Conservation (phyloP, 2,888 invertebrate species). For the Eristalis intricaria region DNA sequence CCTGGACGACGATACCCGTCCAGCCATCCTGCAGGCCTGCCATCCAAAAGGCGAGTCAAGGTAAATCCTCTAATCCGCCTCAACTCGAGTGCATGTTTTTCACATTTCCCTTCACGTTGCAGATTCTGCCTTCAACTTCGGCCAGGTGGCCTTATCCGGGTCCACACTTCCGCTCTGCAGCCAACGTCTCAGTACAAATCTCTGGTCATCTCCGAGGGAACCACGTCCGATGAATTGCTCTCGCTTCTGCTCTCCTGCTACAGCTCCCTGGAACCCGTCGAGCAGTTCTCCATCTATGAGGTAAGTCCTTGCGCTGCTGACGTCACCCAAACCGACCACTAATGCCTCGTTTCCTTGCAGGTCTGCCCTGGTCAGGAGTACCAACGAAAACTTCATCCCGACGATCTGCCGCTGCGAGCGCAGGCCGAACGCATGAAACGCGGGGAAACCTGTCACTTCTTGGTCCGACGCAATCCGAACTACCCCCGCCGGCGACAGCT, state of each 20-base stretch:
- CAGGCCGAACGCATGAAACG: constrained; percentile 88
- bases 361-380: constrained; percentile 91
- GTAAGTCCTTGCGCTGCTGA: constrained; percentile 81
- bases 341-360: constrained; percentile 77
- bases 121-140: constrained; percentile 94
- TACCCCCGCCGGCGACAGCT: constrained; percentile 83
- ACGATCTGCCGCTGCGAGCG: constrained; percentile 91
- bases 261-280: constrained; percentile 90
- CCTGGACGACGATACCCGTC: constrained; percentile 93
- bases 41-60: constrained; percentile 96
- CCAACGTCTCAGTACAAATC: constrained; percentile 96
- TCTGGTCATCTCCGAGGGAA: constrained; percentile 92
- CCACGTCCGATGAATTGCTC: constrained; percentile 93
- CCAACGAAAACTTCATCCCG: constrained; percentile 93
- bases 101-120: constrained; percentile 62
- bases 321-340: not conserved
- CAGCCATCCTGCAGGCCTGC: constrained; percentile 95
- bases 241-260: constrained; percentile 92
- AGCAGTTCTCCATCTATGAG: constrained; percentile 94
- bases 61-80: constrained; percentile 80
- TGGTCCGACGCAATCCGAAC: constrained; percentile 91
- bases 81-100: not conserved
- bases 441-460: constrained; percentile 88
- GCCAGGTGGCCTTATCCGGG: constrained; percentile 94
- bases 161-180: constrained; percentile 95